Evolutionary conservation across 2,888 invertebrate genomes (phyloP).

Genomic region (Agrotis segetum): DNA sequence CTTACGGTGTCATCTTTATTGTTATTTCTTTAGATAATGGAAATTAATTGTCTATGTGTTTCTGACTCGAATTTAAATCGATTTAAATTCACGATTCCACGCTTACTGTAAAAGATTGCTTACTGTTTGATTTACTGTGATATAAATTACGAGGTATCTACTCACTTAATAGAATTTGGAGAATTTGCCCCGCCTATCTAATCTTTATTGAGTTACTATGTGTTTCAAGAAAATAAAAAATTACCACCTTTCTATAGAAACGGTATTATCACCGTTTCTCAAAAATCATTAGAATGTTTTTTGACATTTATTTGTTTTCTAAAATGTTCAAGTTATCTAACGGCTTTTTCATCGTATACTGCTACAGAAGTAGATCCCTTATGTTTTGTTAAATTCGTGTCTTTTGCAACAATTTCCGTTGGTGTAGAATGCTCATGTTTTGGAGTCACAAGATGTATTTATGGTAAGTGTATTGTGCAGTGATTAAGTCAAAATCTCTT

Average conservation of each 20-base stretch:
- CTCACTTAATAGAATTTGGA: slow-evolving; percentile 18
- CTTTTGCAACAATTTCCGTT: not conserved
- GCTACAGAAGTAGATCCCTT: too few species aligned
- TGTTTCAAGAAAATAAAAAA: slow-evolving; percentile 1
- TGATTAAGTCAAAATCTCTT: slow-evolving; percentile 25
- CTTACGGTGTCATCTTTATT: slow-evolving; percentile 63
- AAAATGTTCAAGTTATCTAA: not conserved
- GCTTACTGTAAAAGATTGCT: slow-evolving; percentile 45
- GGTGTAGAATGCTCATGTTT: too few species aligned
- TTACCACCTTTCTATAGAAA: not conserved
- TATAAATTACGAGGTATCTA: slow-evolving; percentile 12
- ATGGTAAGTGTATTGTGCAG: not conserved
- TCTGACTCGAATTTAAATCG: slow-evolving; percentile 63
- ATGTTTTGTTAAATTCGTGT: not conserved
- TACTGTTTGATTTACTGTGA: slow-evolving; percentile 35
- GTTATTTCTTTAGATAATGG: slow-evolving; percentile 64
- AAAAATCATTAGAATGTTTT: not conserved
- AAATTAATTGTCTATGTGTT: slow-evolving; percentile 61
- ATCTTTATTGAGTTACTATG: slow-evolving; percentile 16
- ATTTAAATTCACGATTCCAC: slow-evolving; percentile 38
- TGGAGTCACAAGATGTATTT: too few species aligned
- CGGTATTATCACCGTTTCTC: not conserved
- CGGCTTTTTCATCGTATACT: too few species aligned
- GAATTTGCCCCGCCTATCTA: not conserved
- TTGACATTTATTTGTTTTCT: not conserved